Conservation (phyloP, 2,888 invertebrate species). For the Phytoseiulus persimilis region DNA sequence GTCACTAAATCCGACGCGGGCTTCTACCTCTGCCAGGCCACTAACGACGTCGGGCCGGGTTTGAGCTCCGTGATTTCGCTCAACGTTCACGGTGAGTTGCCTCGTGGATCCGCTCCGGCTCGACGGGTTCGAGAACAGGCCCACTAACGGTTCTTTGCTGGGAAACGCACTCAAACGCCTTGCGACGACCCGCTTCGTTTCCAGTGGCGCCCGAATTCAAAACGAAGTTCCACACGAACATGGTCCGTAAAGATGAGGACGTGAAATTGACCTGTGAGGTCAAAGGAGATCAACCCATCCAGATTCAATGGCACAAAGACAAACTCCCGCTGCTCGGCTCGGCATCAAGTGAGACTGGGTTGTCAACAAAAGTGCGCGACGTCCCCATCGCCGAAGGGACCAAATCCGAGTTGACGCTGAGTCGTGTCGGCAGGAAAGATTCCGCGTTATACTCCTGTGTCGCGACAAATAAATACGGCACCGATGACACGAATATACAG, state of each 20-base stretch:
- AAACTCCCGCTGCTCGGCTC: slow-evolving; percentile 41
- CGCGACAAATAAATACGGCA: slow-evolving; percentile 75
- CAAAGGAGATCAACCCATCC: slow-evolving; percentile 43
- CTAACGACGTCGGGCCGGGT: slow-evolving; percentile 89
- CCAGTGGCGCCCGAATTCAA: slow-evolving; percentile 43
- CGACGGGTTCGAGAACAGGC: too few species aligned
- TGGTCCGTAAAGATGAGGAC: slow-evolving; percentile 45
- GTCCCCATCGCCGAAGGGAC: neutral
- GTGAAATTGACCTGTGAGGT: slow-evolving; percentile 43
- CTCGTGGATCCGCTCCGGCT: neutral
- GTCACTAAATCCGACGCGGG: slow-evolving; percentile 46
- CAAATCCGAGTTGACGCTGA: slow-evolving; percentile 56
- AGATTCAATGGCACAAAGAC: slow-evolving; percentile 44
- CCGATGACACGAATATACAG: slow-evolving; percentile 80
- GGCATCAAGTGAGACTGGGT: neutral
- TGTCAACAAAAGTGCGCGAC: slow-evolving; percentile 42
- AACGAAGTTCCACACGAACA: slow-evolving; percentile 44
- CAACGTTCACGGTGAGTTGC: slow-evolving; percentile 71
- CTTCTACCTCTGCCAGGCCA: slow-evolving; percentile 71
- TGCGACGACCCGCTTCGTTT: neutral
- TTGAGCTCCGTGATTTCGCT: slow-evolving; percentile 86
- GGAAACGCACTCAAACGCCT: neutral
- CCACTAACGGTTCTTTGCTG: neutral
- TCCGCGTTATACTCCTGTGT: slow-evolving; percentile 56
- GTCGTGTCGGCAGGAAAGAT: slow-evolving; percentile 58